phyloP scores from a whole-genome alignment of 2,113 vertebrate species.

The Aspidoscelis tigris region DNA sequence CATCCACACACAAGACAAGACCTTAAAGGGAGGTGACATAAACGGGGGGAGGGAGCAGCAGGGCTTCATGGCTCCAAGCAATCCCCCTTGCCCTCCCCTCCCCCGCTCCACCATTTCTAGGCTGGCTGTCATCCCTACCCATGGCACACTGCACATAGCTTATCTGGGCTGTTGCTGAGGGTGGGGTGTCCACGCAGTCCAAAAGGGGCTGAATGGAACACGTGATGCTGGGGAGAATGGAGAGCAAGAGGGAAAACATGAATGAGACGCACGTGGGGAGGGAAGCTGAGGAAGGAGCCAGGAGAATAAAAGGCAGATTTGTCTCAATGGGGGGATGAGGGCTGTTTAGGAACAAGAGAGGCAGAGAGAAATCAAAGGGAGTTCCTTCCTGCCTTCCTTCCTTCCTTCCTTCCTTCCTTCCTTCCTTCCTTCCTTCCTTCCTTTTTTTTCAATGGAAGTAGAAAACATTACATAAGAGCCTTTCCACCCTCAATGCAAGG shows the following conservation, averaged over 20 bases:
- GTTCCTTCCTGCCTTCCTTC: neutral
- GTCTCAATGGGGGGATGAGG: conserved; percentile 4
- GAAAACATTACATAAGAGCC: neutral
- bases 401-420: neutral
- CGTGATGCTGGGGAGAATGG: neutral
- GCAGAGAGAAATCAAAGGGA: neutral
- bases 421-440: neutral
- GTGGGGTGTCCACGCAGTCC: neutral
- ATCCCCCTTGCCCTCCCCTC: neutral
- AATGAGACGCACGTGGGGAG: conserved; percentile 5
- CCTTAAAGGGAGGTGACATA: neutral
- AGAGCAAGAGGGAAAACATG: neutral
- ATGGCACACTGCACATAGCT: neutral
- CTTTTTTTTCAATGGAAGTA: neutral
- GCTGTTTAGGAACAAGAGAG: neutral
- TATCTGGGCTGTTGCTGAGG: neutral
- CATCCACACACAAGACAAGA: too few species aligned
- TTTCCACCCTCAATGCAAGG: neutral
- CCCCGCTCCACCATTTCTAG: neutral
- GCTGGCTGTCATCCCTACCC: neutral
- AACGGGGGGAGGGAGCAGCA: neutral
- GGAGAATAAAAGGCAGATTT: neutral
- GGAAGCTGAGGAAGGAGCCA: neutral
- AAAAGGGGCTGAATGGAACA: conserved; percentile 26
- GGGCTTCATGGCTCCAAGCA: neutral